phyloP scores from a whole-genome alignment of 2,797 vertebrate genomes.

The Helicolenus hilgendorfi region DNA sequence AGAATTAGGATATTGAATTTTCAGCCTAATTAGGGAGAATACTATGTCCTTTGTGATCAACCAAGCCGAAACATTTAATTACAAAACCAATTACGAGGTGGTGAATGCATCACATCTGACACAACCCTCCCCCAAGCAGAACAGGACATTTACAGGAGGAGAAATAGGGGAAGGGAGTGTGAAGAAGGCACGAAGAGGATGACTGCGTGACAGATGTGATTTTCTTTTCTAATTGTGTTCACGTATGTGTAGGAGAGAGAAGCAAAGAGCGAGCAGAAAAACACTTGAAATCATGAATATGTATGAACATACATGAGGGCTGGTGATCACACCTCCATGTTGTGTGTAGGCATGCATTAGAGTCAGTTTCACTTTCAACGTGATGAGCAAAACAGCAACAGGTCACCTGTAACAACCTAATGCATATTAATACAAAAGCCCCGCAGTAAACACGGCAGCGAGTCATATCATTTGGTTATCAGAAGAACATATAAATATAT shows the following conservation, averaged over 20 bases:
- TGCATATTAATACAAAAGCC: not conserved
- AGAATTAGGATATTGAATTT: slow-evolving; percentile 86
- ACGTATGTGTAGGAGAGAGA: not conserved
- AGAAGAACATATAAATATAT: not conserved
- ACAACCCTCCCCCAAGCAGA: slow-evolving; percentile 65
- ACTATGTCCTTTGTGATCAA: slow-evolving; percentile 85
- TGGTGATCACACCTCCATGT: not conserved
- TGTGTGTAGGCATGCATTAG: slow-evolving; percentile 2
- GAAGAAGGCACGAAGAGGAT: slow-evolving; percentile 4
- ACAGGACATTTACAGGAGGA: slow-evolving; percentile 67
- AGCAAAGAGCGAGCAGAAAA: not conserved
- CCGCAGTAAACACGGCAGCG: not conserved
- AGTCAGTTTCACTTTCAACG: not conserved
- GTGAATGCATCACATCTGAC: slow-evolving; percentile 88
- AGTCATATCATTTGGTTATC: not conserved
- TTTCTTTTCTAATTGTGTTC: slow-evolving; percentile 11
- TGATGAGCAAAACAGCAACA: slow-evolving; percentile 7
- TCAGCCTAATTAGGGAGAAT: slow-evolving; percentile 84
- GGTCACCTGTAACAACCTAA: not conserved
- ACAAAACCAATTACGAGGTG: slow-evolving; percentile 90
- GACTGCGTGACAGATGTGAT: slow-evolving; percentile 22
- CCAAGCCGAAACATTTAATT: slow-evolving; percentile 91
- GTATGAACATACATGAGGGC: slow-evolving; percentile 1
- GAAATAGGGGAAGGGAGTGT: not conserved
- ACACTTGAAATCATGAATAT: slow-evolving; percentile 27